Conservation (phyloP, 2,888 invertebrate genomes). For the Meta bourneti region DNA sequence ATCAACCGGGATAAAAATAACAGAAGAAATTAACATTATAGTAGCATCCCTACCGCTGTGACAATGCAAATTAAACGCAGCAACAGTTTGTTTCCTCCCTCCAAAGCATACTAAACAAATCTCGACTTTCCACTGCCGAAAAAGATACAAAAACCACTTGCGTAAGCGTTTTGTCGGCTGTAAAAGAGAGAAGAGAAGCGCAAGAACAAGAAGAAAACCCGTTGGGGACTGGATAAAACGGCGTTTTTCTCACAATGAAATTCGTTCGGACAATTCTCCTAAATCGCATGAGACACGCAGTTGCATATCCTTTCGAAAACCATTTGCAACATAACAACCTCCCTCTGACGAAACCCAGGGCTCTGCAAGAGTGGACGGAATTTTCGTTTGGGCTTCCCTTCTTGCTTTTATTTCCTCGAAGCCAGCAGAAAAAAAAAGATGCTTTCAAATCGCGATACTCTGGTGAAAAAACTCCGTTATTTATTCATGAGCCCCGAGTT, state of each 20-base stretch:
- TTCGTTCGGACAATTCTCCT: neutral
- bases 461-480: neutral
- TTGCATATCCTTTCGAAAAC: constrained; percentile 25
- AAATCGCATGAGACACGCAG: constrained; percentile 4
- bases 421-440: neutral
- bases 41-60: too few relatives aligned
- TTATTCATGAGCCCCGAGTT: neutral
- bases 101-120: neutral
- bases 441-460: neutral
- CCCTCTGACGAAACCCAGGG: neutral
- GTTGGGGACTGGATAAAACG: neutral
- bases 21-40: too few relatives aligned
- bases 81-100: too few relatives aligned
- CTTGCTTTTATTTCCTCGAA: neutral
- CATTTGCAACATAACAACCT: constrained; percentile 21
- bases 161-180: neutral
- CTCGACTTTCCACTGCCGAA: neutral
- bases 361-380: neutral
- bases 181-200: neutral
- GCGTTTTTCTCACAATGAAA: constrained; percentile 22
- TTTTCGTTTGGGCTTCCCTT: too few relatives aligned
- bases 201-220: neutral
- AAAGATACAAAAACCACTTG: neutral
- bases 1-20: too few relatives aligned
- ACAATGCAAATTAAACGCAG: too few relatives aligned